Percentiles rank a stretch among this genome's conserved stretches.
Evolutionary conservation across 2,113 vertebrate genomes (phyloP).

Genomic region (Poeciliopsis occidentalis): DNA sequence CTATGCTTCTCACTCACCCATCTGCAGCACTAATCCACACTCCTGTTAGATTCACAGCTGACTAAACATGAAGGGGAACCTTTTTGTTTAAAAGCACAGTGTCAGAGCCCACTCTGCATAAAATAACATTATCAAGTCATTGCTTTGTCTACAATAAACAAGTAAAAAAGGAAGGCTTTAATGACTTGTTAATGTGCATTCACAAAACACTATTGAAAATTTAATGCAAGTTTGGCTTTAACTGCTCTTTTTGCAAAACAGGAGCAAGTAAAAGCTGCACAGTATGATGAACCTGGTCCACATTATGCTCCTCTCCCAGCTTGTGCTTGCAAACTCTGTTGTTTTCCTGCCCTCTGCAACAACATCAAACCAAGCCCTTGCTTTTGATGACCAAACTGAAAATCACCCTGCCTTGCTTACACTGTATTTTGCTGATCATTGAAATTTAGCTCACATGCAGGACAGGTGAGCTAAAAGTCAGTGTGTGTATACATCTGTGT

Average conservation of each 20-base stretch:
- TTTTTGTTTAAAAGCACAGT: conserved; percentile 12
- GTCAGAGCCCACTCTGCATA: conserved; percentile 1
- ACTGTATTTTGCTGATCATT: conserved; percentile 22
- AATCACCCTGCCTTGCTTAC: conserved; percentile 1
- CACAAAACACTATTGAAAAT: not conserved
- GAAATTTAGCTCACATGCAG: not conserved
- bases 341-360: not conserved
- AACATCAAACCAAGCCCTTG: conserved; percentile 6
- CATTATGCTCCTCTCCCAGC: conserved; percentile 20
- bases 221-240: conserved; percentile 16
- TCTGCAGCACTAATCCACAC: conserved; percentile 11
- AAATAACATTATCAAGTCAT: conserved; percentile 44
- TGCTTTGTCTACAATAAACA: not conserved
- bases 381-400: conserved; percentile 20
- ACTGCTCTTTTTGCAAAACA: conserved; percentile 20
- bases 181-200: conserved; percentile 38
- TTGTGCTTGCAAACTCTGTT: conserved; percentile 56
- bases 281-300: conserved; percentile 19
- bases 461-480: conserved; percentile 21
- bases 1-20: conserved; percentile 1
- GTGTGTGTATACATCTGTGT: not conserved
- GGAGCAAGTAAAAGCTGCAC: conserved; percentile 41
- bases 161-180: not conserved
- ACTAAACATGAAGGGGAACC: conserved; percentile 2
- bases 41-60: not conserved